Conservation (phyloP, 2,888 invertebrate genomes). For the Altica lythri region DNA sequence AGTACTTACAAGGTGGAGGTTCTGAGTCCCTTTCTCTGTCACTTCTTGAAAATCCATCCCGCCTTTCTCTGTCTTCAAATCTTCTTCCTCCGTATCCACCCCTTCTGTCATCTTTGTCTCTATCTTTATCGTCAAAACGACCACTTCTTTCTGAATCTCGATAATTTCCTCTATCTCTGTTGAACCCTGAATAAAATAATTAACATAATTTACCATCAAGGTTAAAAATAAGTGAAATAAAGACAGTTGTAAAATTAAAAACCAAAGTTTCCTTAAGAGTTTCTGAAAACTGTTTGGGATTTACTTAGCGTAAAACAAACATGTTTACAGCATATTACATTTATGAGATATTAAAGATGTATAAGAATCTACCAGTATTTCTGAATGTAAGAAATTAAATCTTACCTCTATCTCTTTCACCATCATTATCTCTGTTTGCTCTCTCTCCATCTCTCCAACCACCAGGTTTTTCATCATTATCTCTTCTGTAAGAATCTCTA, state of each 20-base stretch:
- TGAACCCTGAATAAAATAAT: constrained; percentile 30
- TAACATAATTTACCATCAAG: too few relatives aligned
- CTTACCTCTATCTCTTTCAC: constrained; percentile 32
- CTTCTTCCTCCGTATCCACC: constrained; percentile 43
- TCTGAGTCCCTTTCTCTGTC: constrained; percentile 29
- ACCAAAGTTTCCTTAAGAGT: too few relatives aligned
- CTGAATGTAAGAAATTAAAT: too few relatives aligned
- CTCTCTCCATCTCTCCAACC: constrained; percentile 53
- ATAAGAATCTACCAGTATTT: too few relatives aligned
- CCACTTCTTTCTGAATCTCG: constrained; percentile 30
- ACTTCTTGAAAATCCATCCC: constrained; percentile 37
- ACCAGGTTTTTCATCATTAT: constrained; percentile 36
- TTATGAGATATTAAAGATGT: too few relatives aligned
- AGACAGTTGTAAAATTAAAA: too few relatives aligned
- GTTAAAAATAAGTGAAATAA: too few relatives aligned
- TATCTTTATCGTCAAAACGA: constrained; percentile 42
- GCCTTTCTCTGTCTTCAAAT: constrained; percentile 40
- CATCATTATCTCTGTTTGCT: constrained; percentile 47
- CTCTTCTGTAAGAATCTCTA: constrained; percentile 21
- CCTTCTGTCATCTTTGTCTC: constrained; percentile 40
- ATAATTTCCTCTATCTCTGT: constrained; percentile 34
- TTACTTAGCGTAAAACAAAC: too few relatives aligned
- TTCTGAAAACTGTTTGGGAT: too few relatives aligned
- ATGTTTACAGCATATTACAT: too few relatives aligned
- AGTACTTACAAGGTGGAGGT: constrained; percentile 22